Evolutionary conservation across 37 sponge, comb jelly and placozoan species (phyloP), one percentile per base, ranked within the genome.

Genomic region (Theonella swinhoei): DNA sequence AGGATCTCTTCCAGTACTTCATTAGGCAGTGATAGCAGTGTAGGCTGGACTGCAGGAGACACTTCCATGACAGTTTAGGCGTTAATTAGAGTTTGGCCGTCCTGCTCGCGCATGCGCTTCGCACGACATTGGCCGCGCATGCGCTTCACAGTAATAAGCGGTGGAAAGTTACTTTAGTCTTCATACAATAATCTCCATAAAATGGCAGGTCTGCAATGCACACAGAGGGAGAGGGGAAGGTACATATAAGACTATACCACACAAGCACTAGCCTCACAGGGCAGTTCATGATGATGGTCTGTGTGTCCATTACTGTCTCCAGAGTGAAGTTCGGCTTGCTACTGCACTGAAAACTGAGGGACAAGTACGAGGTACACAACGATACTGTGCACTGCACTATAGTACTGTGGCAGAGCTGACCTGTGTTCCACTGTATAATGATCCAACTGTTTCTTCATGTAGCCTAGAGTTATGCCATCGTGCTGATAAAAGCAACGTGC

Each of bases 211-310:
- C 83, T 83, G 59, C 7, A 38, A 23, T 8, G 31, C 37, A 30
- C 2, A 8, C 14, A 62, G 7, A 79, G 25, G 38, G n/a, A 64
- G 70, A 70, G 33, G 19, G 35, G 20, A 22, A 22, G 36, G 36
- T 4, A 32, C 20, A 30, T 29, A 4, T 2, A 69, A 7, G 30
- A 2, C 42, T 24, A 1, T 28, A 41, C 22, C 59, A 42, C 26
- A 28, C 7, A 32, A 60, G 34, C 11, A 32, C 0, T 62, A 1
- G 14, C 69, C 88, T 54, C 30, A 88, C 70, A n/a, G 73, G 34
- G 73, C 92, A 91, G 68, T 86, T 83, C 92, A 91, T 91, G 75
- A 91, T 78, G 37, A 91, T 65, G 47, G 81, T 91, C 35, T 91
- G 83, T 63, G 77, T 82, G 36, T 87, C 88, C 3, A 86, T 38